Percentiles rank a stretch among this genome's conserved stretches.
phyloP scores from a whole-genome alignment of 2,113 vertebrate genomes.

The Prunella himalayana region DNA sequence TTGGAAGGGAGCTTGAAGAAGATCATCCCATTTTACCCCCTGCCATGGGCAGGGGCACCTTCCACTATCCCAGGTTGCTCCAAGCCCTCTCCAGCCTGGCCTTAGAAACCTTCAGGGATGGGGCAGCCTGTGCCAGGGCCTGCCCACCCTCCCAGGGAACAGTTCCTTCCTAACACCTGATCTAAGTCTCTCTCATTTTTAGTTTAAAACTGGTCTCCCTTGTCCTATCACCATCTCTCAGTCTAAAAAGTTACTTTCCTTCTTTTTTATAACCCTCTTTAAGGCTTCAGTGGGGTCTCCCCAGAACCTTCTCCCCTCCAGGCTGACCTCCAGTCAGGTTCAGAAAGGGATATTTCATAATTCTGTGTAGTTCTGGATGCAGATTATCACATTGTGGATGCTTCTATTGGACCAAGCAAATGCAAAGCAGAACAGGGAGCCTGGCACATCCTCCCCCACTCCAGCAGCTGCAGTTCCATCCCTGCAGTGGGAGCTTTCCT shows the following conservation, averaged over 20 bases:
- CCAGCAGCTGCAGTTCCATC: background rate
- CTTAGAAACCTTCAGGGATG: background rate
- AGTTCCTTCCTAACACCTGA: background rate
- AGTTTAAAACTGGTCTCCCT: background rate
- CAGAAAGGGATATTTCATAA: background rate
- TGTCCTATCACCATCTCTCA: background rate
- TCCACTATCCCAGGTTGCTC: rapidly evolving
- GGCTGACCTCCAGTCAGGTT: background rate
- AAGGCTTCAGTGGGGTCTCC: background rate
- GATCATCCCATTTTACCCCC: rapidly evolving
- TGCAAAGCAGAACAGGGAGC: background rate
- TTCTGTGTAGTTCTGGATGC: background rate
- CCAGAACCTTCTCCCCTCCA: background rate
- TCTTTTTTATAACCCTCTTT: background rate
- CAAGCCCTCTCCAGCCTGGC: rapidly evolving
- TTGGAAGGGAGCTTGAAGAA: background rate
- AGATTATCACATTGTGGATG: background rate
- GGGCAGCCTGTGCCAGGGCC: background rate
- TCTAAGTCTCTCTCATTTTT: background rate
- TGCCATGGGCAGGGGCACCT: background rate
- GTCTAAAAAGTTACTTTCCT: background rate
- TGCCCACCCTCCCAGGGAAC: rapidly evolving
- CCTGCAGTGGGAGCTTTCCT: background rate
- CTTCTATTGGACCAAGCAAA: background rate
- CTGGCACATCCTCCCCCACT: background rate